Percentiles rank a stretch among this genome's conserved stretches.
phyloP scores from a whole-genome alignment of 2,888 invertebrate species.

The Ophion costatus region DNA sequence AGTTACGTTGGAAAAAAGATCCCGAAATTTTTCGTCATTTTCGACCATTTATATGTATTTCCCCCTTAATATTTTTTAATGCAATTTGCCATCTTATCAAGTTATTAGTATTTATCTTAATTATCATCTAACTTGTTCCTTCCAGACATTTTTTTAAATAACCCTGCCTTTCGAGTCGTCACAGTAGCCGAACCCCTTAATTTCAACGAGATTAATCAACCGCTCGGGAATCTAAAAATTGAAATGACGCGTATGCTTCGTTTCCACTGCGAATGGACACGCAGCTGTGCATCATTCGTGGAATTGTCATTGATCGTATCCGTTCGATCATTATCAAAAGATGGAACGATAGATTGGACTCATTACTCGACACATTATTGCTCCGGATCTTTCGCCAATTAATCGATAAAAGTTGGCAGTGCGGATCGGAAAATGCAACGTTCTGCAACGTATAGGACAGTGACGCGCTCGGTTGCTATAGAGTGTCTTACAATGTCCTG shows the following conservation, averaged over 20 bases:
- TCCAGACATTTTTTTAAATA: too few relatives aligned
- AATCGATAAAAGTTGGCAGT: not conserved
- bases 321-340: not conserved
- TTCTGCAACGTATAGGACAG: too few relatives aligned
- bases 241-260: not conserved
- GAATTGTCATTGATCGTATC: not conserved
- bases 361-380: not conserved
- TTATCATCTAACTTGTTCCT: too few relatives aligned
- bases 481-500: too few relatives aligned
- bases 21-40: too few relatives aligned
- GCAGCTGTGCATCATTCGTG: not conserved
- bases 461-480: conserved; percentile 37
- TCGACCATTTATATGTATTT: too few relatives aligned
- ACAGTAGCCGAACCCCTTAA: not conserved
- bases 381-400: not conserved
- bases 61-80: too few relatives aligned
- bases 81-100: too few relatives aligned
- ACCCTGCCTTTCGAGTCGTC: too few relatives aligned
- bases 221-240: not conserved
- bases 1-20: too few relatives aligned
- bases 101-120: too few relatives aligned
- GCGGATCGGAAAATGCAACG: not conserved
- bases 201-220: not conserved
- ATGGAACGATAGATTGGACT: too few relatives aligned
- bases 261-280: not conserved